phyloP scores from a whole-genome alignment of 2,888 invertebrate genomes.

The Amphipoea oculea region DNA sequence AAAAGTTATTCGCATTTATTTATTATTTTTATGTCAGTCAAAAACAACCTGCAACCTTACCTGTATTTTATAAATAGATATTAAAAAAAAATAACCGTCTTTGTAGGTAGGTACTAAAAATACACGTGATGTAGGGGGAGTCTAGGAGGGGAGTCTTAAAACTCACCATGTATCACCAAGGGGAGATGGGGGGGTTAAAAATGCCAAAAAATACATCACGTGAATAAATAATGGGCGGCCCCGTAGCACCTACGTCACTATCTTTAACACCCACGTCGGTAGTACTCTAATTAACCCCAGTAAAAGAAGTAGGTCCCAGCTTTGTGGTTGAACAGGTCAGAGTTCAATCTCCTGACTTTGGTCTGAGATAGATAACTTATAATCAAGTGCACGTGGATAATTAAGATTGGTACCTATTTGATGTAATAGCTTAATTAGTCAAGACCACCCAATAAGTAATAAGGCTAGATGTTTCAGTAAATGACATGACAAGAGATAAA shows the following conservation, averaged over 20 bases:
- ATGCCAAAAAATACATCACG: too few species aligned
- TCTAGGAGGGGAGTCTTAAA: too few species aligned
- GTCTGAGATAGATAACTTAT: slow-evolving; percentile 24
- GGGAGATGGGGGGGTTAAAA: too few species aligned
- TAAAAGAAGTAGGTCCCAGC: slow-evolving; percentile 7
- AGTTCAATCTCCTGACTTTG: slow-evolving; percentile 46
- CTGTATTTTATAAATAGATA: too few species aligned
- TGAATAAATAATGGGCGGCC: too few species aligned
- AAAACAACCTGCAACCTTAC: too few species aligned
- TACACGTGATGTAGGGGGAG: too few species aligned
- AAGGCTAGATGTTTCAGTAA: neutral
- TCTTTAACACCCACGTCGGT: slow-evolving; percentile 8
- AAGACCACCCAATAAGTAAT: slow-evolving; percentile 6
- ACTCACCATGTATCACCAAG: too few species aligned
- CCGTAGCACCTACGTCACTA: neutral
- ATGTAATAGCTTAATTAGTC: neutral
- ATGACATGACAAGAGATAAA: neutral
- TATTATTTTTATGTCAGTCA: too few species aligned
- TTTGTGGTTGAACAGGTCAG: slow-evolving; percentile 31
- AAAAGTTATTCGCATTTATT: too few species aligned
- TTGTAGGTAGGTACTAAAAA: too few species aligned
- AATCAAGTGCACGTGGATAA: slow-evolving; percentile 11
- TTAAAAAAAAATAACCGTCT: too few species aligned
- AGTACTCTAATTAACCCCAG: slow-evolving; percentile 37
- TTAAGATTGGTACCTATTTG: slow-evolving; percentile 15